phyloP scores from a whole-genome alignment of 2,113 vertebrate species.

The Argyrosomus japonicus region DNA sequence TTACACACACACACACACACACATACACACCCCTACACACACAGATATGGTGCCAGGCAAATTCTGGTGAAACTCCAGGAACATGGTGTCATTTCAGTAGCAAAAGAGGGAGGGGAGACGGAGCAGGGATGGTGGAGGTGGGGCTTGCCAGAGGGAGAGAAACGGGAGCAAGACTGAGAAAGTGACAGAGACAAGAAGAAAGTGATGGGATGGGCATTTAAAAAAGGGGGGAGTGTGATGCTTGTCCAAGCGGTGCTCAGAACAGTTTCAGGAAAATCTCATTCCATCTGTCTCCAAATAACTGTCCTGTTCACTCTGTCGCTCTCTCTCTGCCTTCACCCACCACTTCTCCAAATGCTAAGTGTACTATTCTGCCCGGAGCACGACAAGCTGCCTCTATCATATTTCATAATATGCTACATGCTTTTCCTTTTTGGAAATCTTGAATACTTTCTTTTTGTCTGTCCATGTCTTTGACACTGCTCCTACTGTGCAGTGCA shows the following conservation, averaged over 20 bases:
- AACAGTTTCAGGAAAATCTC: constrained; percentile 59
- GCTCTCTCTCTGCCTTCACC: constrained; percentile 10
- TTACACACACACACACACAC: neutral
- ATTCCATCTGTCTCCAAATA: constrained; percentile 54
- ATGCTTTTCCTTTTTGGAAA: constrained; percentile 12
- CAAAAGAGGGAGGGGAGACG: neutral
- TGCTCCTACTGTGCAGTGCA: neutral
- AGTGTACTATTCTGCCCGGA: constrained; percentile 31
- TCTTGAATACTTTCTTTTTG: constrained; percentile 2
- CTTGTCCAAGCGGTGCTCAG: constrained; percentile 28
- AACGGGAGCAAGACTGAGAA: neutral
- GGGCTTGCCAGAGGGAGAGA: neutral
- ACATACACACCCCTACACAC: neutral
- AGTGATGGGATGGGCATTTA: constrained; percentile 7
- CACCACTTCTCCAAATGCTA: constrained; percentile 35
- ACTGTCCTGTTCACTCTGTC: constrained; percentile 12
- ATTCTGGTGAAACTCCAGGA: constrained; percentile 27
- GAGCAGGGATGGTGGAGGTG: neutral
- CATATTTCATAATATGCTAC: constrained; percentile 28
- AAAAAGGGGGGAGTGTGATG: constrained; percentile 3
- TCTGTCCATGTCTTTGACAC: neutral
- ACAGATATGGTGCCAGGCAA: neutral
- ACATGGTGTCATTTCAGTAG: constrained; percentile 45
- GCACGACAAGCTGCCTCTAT: constrained; percentile 44
- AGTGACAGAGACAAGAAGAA: neutral